phyloP scores from a whole-genome alignment of 64 coral and sea anemone species.

The Hydrozoanthus tunicans region DNA sequence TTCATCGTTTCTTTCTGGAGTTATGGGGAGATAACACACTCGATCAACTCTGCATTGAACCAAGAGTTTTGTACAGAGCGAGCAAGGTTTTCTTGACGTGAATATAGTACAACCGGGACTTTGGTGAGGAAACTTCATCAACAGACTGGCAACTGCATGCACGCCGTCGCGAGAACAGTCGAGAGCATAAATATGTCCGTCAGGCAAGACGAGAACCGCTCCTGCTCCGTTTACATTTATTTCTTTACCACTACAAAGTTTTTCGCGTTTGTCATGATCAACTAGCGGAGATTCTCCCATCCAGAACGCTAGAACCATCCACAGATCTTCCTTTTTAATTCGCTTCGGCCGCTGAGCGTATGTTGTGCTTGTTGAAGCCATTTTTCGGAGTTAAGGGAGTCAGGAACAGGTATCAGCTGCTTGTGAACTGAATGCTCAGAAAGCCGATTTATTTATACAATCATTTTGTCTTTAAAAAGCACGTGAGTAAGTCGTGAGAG shows the following conservation, averaged over 20 bases:
- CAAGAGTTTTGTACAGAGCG: constrained; percentile 64
- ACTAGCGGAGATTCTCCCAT: constrained; percentile 66
- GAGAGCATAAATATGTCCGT: constrained; percentile 56
- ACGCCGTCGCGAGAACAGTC: constrained; percentile 65
- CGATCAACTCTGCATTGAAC: constrained; percentile 55
- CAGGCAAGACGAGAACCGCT: constrained; percentile 52
- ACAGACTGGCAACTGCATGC: constrained; percentile 53
- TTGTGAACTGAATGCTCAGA: too few relatives aligned
- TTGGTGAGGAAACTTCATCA: constrained; percentile 37
- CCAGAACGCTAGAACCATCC: constrained; percentile 57
- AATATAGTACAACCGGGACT: constrained; percentile 29
- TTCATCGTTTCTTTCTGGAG: constrained; percentile 42
- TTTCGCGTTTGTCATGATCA: neutral
- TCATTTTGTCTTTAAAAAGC: too few relatives aligned
- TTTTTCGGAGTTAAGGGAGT: neutral
- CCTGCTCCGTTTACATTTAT: constrained; percentile 18
- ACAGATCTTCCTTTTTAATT: constrained; percentile 66
- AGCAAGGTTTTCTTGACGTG: constrained; percentile 74
- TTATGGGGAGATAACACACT: constrained; percentile 71
- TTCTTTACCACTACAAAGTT: neutral
- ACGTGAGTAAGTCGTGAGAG: too few relatives aligned
- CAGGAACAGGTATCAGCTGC: too few relatives aligned
- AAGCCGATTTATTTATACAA: too few relatives aligned
- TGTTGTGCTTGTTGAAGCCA: neutral
- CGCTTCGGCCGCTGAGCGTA: constrained; percentile 2